Conservation (phyloP, 37 sponge, comb jelly and placozoan genomes). For the Mnemiopsis leidyi region DNA sequence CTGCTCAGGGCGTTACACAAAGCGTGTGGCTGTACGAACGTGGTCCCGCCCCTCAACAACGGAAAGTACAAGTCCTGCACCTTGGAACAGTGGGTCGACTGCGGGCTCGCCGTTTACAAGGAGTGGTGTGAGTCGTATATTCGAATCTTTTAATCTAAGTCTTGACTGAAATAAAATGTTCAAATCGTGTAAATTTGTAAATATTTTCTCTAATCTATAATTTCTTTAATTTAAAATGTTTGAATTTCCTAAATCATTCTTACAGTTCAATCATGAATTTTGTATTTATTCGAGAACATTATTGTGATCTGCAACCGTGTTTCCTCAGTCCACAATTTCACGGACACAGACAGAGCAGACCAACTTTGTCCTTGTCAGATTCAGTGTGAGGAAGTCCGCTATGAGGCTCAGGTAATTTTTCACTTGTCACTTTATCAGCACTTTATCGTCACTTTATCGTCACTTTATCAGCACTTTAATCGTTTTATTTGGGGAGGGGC, state of each 20-base stretch:
- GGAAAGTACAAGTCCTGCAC: constrained; percentile 19
- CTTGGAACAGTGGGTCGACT: not conserved
- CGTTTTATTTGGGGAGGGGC: too few relatives aligned
- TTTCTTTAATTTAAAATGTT: not conserved
- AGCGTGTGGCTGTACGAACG: constrained; percentile 23
- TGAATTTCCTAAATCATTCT: too few relatives aligned
- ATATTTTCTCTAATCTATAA: not conserved
- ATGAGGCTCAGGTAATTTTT: constrained; percentile 18
- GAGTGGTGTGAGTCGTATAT: constrained; percentile 13
- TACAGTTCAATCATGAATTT: too few relatives aligned
- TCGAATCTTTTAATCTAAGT: too few relatives aligned
- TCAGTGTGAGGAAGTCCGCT: not conserved
- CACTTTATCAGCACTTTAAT: too few relatives aligned
- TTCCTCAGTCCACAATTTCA: not conserved
- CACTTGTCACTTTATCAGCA: too few relatives aligned
- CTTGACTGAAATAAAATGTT: too few relatives aligned
- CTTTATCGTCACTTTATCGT: too few relatives aligned
- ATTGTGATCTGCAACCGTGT: not conserved
- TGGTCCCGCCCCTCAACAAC: constrained; percentile 20
- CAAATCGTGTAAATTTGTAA: too few relatives aligned
- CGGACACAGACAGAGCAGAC: not conserved
- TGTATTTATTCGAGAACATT: not conserved
- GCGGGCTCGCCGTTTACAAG: not conserved
- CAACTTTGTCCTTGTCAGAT: not conserved
- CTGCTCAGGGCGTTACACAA: not conserved